Conservation (phyloP, 1,140 invertebrate species). For the Camponotus vicinus region DNA sequence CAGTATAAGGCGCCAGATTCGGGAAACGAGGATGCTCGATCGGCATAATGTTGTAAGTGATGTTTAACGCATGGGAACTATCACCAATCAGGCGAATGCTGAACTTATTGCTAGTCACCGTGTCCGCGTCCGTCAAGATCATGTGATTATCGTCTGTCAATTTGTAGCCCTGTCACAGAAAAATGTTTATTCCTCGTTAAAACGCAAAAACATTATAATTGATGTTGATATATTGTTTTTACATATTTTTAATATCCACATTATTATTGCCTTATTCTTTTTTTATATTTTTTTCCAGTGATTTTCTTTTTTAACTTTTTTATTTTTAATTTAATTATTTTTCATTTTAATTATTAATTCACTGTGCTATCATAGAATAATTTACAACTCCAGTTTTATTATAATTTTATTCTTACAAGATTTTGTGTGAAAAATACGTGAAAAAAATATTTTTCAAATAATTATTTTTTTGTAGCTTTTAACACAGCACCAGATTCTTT, state of each 20-base stretch:
- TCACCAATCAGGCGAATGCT: constrained; percentile 79
- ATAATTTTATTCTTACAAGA: neutral
- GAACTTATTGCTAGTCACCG: constrained; percentile 78
- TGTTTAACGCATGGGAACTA: constrained; percentile 78
- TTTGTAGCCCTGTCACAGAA: constrained; percentile 76
- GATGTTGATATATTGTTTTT: neutral
- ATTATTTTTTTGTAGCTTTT: neutral
- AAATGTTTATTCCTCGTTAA: neutral
- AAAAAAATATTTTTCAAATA: neutral
- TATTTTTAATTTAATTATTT: neutral
- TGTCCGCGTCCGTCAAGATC: constrained; percentile 81
- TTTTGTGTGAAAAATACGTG: neutral
- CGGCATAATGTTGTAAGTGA: constrained; percentile 77
- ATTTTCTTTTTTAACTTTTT: neutral
- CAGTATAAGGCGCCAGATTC: constrained; percentile 77
- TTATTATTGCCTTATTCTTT: neutral
- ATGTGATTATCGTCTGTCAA: constrained; percentile 80
- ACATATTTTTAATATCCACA: neutral
- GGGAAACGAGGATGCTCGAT: constrained; percentile 74
- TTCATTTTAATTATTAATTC: neutral
- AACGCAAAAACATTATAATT: too few relatives aligned
- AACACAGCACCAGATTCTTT: neutral
- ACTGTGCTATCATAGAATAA: too few relatives aligned
- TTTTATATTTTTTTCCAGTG: too few relatives aligned
- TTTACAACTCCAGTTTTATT: neutral